These are phyloP conservation scores for Anabacerthia variegaticeps DNA, from an alignment of 2,797 vertebrate genomes.

Conservation along the genomic window DNA sequence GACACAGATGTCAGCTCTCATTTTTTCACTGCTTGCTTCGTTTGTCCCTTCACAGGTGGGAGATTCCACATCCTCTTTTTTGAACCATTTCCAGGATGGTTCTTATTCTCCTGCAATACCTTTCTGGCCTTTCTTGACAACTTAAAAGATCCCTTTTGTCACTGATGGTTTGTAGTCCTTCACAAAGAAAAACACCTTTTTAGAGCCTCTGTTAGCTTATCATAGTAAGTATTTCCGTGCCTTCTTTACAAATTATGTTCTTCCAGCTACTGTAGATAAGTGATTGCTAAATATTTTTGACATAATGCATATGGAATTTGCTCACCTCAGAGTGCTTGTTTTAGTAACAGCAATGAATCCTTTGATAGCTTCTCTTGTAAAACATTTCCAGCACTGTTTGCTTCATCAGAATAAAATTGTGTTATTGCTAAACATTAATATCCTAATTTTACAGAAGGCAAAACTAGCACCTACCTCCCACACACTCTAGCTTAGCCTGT, in stretches of 20 bases:
- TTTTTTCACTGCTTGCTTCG: constrained; percentile 29
- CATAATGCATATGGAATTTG: neutral
- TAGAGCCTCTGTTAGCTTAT: neutral
- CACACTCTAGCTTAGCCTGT: neutral
- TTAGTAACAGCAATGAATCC: neutral
- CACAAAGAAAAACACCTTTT: neutral
- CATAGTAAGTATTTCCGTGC: neutral
- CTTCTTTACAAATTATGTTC: neutral
- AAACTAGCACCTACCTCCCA: neutral
- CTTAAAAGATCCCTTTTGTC: neutral
- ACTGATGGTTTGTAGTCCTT: neutral
- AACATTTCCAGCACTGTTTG: neutral
- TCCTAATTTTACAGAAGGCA: neutral
- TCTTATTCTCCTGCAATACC: neutral
- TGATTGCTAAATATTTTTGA: neutral
- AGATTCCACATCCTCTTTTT: neutral
- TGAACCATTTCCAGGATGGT: neutral
- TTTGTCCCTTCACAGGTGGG: constrained; percentile 40
- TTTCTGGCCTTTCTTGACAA: neutral
- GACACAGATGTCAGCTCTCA: constrained; percentile 18
- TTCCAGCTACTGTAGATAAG: neutral
- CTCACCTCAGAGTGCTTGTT: neutral
- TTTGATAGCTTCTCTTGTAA: neutral
- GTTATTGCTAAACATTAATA: neutral
- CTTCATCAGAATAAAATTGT: neutral